Evolutionary conservation across 1,140 invertebrate genomes (phyloP).

Genomic region (Ips nitidus): DNA sequence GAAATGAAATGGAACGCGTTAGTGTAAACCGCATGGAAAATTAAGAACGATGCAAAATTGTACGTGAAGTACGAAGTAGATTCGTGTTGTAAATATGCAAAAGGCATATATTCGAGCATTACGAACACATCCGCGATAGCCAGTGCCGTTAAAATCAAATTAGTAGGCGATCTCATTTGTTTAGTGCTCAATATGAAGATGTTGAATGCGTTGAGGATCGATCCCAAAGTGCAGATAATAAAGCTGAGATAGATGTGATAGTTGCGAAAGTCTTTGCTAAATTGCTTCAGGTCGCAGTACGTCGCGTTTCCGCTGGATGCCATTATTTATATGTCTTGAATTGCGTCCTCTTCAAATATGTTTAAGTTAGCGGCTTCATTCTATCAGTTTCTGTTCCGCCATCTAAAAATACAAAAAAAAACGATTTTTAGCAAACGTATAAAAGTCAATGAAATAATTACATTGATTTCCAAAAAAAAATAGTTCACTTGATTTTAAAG

Average conservation of each 20-base stretch:
- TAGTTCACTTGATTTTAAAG: too few relatives aligned
- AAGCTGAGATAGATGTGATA: constrained; percentile 75
- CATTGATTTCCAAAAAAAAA: too few relatives aligned
- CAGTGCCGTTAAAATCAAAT: constrained; percentile 82
- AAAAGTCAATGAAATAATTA: too few relatives aligned
- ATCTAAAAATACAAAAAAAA: neutral
- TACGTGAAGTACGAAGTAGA: constrained; percentile 67
- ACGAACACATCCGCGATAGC: constrained; percentile 89
- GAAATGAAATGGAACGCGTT: constrained; percentile 90
- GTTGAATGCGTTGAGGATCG: constrained; percentile 89
- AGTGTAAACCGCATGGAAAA: constrained; percentile 81
- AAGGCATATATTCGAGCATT: constrained; percentile 93
- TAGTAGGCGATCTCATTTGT: constrained; percentile 86
- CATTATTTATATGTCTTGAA: constrained; percentile 6
- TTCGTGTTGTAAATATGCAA: constrained; percentile 68
- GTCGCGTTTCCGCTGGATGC: constrained; percentile 28
- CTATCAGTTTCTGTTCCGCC: neutral
- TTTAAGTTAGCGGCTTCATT: neutral
- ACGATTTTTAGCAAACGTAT: too few relatives aligned
- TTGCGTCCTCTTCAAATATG: neutral
- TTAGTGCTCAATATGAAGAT: constrained; percentile 89
- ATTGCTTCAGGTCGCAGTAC: constrained; percentile 54
- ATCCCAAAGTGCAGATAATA: constrained; percentile 87
- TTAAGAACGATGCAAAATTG: constrained; percentile 76
- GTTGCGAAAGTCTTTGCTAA: constrained; percentile 54